These are phyloP conservation scores for Ricordea florida DNA, from an alignment of 92 coral and sea anemone genomes.

Conservation along the genomic window DNA sequence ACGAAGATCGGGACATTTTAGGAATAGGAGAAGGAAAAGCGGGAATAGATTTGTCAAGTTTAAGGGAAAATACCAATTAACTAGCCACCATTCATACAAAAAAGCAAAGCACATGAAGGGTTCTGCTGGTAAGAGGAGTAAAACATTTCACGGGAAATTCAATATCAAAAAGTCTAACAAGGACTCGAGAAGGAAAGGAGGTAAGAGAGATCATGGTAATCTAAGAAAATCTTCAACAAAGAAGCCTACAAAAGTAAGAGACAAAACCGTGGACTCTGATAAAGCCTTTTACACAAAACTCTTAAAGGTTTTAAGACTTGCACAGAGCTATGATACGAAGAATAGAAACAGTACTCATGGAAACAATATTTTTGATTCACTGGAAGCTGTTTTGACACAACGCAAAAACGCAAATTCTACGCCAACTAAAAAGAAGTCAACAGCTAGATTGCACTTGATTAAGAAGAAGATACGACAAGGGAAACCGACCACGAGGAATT, in stretches of 20 bases:
- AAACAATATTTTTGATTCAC: constrained; percentile 40
- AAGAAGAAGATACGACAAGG: not conserved
- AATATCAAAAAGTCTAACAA: not conserved
- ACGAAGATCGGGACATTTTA: not conserved
- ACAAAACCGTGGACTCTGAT: not conserved
- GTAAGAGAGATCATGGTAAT: not conserved
- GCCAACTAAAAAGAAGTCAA: not conserved
- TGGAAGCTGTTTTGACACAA: constrained; percentile 22
- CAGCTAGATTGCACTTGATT: not conserved
- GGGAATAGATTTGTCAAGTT: not conserved
- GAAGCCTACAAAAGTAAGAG: not conserved
- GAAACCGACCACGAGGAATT: not conserved
- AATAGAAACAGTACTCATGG: constrained; percentile 8
- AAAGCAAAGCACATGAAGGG: too few species aligned
- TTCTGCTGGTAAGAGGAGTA: too few species aligned
- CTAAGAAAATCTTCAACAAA: not conserved
- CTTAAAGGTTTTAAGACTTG: constrained; percentile 58
- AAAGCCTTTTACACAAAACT: constrained; percentile 67
- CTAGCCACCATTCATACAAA: too few species aligned
- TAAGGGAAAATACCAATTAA: not conserved
- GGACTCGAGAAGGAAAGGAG: not conserved
- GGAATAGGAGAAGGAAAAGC: constrained; percentile 3
- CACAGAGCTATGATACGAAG: constrained; percentile 27
- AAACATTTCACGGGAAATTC: too few species aligned
- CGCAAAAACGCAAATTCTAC: not conserved